Evolutionary conservation across 2,888 invertebrate species (phyloP).

Genomic region (Cheilosia scutellata): DNA sequence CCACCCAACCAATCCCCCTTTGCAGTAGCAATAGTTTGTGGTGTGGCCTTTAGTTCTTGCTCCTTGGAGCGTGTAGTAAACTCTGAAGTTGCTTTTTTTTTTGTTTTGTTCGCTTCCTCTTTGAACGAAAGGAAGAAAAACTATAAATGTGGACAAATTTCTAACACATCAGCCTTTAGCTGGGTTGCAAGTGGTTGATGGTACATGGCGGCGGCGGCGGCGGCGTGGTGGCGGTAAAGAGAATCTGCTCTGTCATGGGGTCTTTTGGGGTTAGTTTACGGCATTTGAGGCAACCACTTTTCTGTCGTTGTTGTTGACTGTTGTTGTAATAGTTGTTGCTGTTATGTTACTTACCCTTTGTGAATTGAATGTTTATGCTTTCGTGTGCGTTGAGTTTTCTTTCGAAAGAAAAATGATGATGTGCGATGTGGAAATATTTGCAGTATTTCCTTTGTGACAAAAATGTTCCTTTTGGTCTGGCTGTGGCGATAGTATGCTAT

Average conservation of each 20-base stretch:
- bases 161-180: constrained; percentile 59
- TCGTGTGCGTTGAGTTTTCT: constrained; percentile 48
- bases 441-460: constrained; percentile 59
- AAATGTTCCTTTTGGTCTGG: constrained; percentile 15
- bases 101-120: constrained; percentile 5
- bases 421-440: constrained; percentile 63
- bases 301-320: constrained; percentile 62
- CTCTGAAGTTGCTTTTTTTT: constrained; percentile 48
- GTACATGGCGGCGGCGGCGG: background rate
- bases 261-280: constrained; percentile 73
- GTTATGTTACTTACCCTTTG: constrained; percentile 52
- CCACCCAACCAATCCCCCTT: constrained; percentile 1
- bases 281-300: constrained; percentile 72
- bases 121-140: constrained; percentile 31
- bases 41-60: constrained; percentile 67
- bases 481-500: constrained; percentile 15
- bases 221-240: background rate
- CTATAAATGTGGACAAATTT: constrained; percentile 72
- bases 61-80: constrained; percentile 69
- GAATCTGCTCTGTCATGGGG: constrained; percentile 51
- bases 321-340: constrained; percentile 34
- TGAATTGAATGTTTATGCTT: constrained; percentile 53
- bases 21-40: constrained; percentile 40
- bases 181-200: background rate
- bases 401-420: constrained; percentile 52